Percentiles rank a stretch among this genome's conserved stretches.
These are phyloP conservation scores for Engraulis encrasicolus DNA, from an alignment of 2,113 vertebrate species.

Conservation along the genomic window DNA sequence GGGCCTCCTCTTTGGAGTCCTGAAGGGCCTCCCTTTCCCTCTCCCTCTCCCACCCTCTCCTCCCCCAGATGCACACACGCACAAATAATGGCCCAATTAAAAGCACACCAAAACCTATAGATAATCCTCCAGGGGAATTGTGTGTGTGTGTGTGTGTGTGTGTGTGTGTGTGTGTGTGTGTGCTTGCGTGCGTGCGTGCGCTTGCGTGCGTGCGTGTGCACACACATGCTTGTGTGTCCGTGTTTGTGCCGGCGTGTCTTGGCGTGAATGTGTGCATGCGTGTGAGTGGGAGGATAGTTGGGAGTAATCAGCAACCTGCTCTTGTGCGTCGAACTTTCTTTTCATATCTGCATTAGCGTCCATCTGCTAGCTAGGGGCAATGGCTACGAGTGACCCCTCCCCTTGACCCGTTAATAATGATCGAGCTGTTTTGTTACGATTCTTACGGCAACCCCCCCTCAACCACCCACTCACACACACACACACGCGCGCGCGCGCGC, in stretches of 20 bases:
- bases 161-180: too few relatives aligned
- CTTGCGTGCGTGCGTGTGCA: too few relatives aligned
- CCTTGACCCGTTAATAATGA: conserved; percentile 7
- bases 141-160: too few relatives aligned
- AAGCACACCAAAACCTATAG: conserved; percentile 66
- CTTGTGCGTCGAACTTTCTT: not conserved
- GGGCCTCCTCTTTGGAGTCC: conserved; percentile 60
- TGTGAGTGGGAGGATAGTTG: too few relatives aligned
- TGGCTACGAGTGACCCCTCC: conserved; percentile 5
- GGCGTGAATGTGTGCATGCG: too few relatives aligned
- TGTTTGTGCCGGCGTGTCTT: too few relatives aligned
- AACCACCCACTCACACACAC: too few relatives aligned
- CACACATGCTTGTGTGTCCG: too few relatives aligned
- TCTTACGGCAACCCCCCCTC: conserved; percentile 19
- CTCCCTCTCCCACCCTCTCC: too few relatives aligned
- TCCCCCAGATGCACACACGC: conserved; percentile 52
- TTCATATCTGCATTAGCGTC: not conserved
- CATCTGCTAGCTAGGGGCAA: conserved; percentile 17
- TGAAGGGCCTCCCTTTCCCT: conserved; percentile 59
- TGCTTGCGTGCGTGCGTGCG: too few relatives aligned
- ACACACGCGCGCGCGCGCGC: too few relatives aligned
- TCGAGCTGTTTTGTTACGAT: conserved; percentile 23
- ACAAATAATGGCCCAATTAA: conserved; percentile 75
- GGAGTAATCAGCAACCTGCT: too few relatives aligned
- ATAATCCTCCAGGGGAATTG: conserved; percentile 61